Base-by-base conservation (phyloP, 2,797 vertebrate species). In the Schizopygopsis malacanthus region DNA sequence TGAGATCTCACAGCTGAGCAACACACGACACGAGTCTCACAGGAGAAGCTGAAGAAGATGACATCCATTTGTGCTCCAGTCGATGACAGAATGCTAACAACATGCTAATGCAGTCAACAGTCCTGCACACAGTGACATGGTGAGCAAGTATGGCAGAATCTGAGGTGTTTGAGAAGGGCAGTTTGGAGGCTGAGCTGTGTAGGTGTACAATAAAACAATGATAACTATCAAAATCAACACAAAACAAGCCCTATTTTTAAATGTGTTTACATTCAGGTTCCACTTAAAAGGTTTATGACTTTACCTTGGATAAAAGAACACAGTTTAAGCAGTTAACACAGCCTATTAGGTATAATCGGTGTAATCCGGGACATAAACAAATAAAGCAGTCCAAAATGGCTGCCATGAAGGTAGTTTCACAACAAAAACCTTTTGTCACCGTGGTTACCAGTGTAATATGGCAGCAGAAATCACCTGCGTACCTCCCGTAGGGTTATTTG, bases 81-180 rank as follows among this genome's bases (percentile, higher is more conserved):
- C 56, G 25, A 73, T 83, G 12, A 12, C 83, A n/a, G 59, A 75
- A 84, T 82, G 84, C 81, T 85, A 88, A 84, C 43, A 82, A 83
- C 86, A 86, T 85, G 61, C 78, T 88, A 82, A 87, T 79, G 79
- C 59, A 82, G 72, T 47, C 72, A 61, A 80, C 37, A 12, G 52
- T 61, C 77, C 52, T 79, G n/a, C 59, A 47, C 45, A 54, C 54
- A 22, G 39, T 20, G 79, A 41, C 43, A 67, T 54, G 43, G 65
- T 22, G 54, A 54, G 50, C 18, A 84, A 41, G 45, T 20, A 71
- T 43, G 70, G 54, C 67, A 80, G 22, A 80, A 70, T 80, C n/a
- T 15, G 16, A 69, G 65, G 65, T 69, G 65, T 69, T 69, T 69
- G 65, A 69, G 33, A 69, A 54, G 41, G 39, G 22, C n/a, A 28